These are phyloP conservation scores for Mobula birostris DNA, from an alignment of 2,113 vertebrate genomes.

Conservation along the genomic window DNA sequence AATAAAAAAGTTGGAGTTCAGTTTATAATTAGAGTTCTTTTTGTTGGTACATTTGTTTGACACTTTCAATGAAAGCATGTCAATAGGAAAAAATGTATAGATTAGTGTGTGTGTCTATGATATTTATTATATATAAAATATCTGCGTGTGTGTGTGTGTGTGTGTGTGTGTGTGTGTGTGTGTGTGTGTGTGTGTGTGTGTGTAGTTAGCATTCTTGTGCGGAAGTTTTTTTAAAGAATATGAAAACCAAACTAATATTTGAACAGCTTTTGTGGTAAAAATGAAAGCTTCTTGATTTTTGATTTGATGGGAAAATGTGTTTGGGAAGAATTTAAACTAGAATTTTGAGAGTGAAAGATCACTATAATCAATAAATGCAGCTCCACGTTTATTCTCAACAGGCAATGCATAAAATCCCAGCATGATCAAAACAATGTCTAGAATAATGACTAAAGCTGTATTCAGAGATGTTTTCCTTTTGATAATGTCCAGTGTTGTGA, in stretches of 20 bases:
- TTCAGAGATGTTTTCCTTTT: slow-evolving; percentile 76
- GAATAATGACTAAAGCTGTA: slow-evolving; percentile 82
- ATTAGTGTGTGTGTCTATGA: too few species aligned
- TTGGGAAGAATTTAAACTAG: slow-evolving; percentile 40
- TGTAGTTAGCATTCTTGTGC: not conserved
- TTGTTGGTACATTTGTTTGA: not conserved
- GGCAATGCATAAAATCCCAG: slow-evolving; percentile 78
- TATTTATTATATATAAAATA: too few species aligned
- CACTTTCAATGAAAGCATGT: not conserved
- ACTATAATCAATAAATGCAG: slow-evolving; percentile 77
- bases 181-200: not conserved
- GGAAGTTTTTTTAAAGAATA: not conserved
- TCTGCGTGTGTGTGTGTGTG: too few species aligned
- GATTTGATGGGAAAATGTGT: not conserved
- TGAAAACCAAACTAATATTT: not conserved
- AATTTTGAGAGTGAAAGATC: slow-evolving; percentile 46
- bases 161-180: too few species aligned
- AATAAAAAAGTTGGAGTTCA: not conserved
- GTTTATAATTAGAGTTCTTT: too few species aligned
- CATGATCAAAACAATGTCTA: slow-evolving; percentile 68
- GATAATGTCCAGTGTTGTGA: slow-evolving; percentile 66
- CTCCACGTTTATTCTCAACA: slow-evolving; percentile 80
- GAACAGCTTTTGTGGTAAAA: not conserved
- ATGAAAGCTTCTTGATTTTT: not conserved
- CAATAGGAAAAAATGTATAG: not conserved